Base-by-base conservation (phyloP, 1,140 invertebrate species). In the Drosophila ironensis region DNA sequence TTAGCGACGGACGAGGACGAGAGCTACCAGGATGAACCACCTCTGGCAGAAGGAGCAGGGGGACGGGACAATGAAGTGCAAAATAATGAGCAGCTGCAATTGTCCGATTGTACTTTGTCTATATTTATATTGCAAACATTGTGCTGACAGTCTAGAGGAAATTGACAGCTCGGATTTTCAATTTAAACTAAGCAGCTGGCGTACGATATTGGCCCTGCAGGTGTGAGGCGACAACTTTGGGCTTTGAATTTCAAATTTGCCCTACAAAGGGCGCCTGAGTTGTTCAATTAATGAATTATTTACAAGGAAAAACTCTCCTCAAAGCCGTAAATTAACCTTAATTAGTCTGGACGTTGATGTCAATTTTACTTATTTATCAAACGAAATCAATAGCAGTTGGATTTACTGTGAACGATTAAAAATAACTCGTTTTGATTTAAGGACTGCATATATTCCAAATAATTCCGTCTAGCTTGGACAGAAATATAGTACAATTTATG, bases 141-240 rank as follows among this genome's bases (percentile, higher is more conserved):
- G 57, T 66, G 69, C 57, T 78, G 78, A 78, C 78, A 82, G 80
- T 16, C 41, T 37, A 14, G 22, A 46, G 53, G 20, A 68, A 86
- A 84, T 86, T 84, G 78, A 86, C 78, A 78, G 78, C 64, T 78
- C 53, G 59, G 69, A 82, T 84, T 84, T 84, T 78, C 80, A 84
- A 84, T 84, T 84, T 86, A 70, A 71, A 38, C 40, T 41, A 53
- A 78, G 30, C 74, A 86, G 64, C 64, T 74, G 80, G 28, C 66
- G 42, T 19, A 19, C 14, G 24, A 19, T 38, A 16, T 14, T 24
- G 19, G n/a, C 22, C n/a, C n/a, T n/a, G 19, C 46, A 68, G 64
- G 64, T 68, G 24, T 33, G 40, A 8, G 60, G 8, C 4, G 3
- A n/a, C 8, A 19, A 16, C 4, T 67, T 46, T n/a, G 22, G 27